phyloP scores from a whole-genome alignment of 2,113 vertebrate species.

The Thryonomys swinderianus region DNA sequence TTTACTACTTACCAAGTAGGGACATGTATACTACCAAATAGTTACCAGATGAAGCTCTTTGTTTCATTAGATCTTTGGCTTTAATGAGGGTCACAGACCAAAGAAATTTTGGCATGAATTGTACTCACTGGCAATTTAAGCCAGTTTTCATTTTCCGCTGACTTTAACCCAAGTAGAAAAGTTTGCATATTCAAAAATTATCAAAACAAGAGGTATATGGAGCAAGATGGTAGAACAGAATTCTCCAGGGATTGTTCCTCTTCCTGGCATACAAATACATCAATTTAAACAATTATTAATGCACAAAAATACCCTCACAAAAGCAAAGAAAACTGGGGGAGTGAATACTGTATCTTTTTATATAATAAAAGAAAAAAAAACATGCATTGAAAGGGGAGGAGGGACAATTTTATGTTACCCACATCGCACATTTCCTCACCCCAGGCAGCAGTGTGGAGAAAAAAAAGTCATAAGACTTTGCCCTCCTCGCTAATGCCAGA shows the following conservation, averaged over 20 bases:
- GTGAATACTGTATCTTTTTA: not conserved
- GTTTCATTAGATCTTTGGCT: not conserved
- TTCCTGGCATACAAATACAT: not conserved
- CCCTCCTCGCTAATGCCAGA: not conserved
- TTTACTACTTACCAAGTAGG: not conserved
- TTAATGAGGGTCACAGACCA: not conserved
- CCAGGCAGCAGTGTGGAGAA: not conserved
- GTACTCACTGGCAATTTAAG: not conserved
- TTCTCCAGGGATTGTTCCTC: too few relatives aligned
- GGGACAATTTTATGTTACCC: not conserved
- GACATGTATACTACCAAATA: not conserved
- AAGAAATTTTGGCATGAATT: not conserved
- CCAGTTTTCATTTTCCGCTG: not conserved
- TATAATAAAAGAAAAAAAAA: not conserved
- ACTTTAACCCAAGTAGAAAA: slow-evolving; percentile 21
- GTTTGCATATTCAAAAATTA: slow-evolving; percentile 9
- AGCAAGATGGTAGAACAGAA: not conserved
- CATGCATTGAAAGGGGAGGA: not conserved
- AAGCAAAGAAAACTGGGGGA: not conserved
- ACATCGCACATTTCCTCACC: not conserved
- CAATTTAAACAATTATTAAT: not conserved
- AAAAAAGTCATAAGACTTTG: not conserved
- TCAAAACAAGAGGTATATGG: not conserved
- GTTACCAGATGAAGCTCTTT: not conserved
- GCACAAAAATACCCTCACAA: not conserved